Base-by-base conservation (phyloP, 2,888 invertebrate genomes). In the Podotricha telesiphe region DNA sequence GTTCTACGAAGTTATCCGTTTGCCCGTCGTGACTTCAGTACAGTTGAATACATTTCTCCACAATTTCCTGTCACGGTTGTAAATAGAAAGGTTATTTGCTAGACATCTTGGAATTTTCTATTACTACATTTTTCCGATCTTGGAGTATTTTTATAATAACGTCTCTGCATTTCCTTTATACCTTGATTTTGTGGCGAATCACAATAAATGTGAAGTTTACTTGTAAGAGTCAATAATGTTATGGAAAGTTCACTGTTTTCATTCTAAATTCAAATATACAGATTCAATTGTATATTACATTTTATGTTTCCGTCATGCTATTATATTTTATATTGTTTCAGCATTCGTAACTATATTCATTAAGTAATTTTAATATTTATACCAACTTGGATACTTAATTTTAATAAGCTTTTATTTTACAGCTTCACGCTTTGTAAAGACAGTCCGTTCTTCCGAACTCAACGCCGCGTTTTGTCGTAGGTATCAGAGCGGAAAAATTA, bases 51-150 rank as follows among this genome's bases (percentile, higher is more conserved):
- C 17, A 55, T 55, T 37, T 34, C 34, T 55, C 34, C 34, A 55
- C 55, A 55, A 55, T 55, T 55, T 37, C 55, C 55, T 55, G 55
- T 55, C 55, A 55, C 13, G 34, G 34, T n/a, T 55, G 34, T 34
- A 55, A 37, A 55, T 55, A 55, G 34, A 55, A 55, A 55, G 55
- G 34, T 55, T 55, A 55, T 55, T 55, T 37, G 55, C 55, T 37
- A 34, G 34, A 55, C 34, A 55, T 55, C 55, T 37, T 37, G 55
- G 55, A 55, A 37, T 37, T 55, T 55, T 55, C 55, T 55, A 55
- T 55, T 55, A 34, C 53, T n/a, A 55, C 17, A 34, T 55, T 34
- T 34, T 55, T 37, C 17, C 55, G 55, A 55, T 55, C 4, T 17
- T 11, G 55, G 34, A 17, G 55, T 34, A 55, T 55, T 55, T 55